Evolutionary conservation across 2,888 invertebrate genomes (phyloP).

Genomic region (Norana najaformis): DNA sequence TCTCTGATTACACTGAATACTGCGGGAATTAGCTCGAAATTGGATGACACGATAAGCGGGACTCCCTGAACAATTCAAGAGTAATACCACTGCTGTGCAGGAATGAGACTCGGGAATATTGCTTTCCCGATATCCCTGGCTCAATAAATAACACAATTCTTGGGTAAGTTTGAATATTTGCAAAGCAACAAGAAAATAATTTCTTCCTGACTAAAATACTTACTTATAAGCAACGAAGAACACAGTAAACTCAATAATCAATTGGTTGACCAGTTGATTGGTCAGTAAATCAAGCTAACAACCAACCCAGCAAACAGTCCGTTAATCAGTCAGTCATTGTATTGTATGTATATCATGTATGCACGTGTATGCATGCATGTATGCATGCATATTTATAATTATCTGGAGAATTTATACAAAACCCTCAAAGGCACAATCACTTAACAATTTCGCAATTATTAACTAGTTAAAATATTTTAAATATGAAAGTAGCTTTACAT

Average conservation of each 20-base stretch:
- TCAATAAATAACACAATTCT: conserved; percentile 9
- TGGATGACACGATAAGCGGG: neutral
- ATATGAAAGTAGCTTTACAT: neutral
- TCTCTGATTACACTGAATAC: neutral
- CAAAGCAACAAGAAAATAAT: neutral
- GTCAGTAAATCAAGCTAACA: neutral
- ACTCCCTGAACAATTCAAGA: neutral
- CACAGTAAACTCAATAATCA: neutral
- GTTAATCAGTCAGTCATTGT: too few species aligned
- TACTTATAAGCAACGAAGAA: neutral
- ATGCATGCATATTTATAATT: too few species aligned
- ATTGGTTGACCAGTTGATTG: neutral
- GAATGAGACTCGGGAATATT: conserved; percentile 6
- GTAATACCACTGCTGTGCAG: conserved; percentile 13
- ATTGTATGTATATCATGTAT: too few species aligned
- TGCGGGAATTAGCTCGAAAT: neutral
- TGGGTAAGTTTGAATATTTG: neutral
- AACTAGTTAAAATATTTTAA: neutral
- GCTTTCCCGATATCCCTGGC: neutral
- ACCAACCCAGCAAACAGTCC: too few species aligned
- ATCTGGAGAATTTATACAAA: neutral
- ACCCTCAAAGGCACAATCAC: neutral
- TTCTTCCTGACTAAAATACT: too few species aligned
- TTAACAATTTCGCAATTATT: neutral
- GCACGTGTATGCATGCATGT: too few species aligned